Evolutionary conservation across 2,113 vertebrate genomes (phyloP), one percentile per base, ranked within the genome.

Genomic region (Larimichthys crocea): DNA sequence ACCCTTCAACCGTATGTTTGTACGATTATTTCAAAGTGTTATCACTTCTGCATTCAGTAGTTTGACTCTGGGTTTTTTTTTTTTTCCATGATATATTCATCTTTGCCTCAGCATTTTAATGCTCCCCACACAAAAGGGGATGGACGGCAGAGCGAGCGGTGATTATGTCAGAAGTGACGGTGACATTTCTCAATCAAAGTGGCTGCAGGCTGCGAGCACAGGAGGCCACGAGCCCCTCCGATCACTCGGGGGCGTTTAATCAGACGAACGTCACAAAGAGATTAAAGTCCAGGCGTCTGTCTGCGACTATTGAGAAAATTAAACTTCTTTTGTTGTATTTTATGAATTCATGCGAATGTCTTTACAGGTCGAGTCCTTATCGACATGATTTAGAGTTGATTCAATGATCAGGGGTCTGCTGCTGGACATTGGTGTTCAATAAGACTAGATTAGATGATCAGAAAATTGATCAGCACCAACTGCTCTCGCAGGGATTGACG

Each of bases 171-270:
- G 26, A 24, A 29, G 17, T 57, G 16, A 71, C 49, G 66, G 66
- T 50, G 66, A 63, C 57, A 40, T 63, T 63, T 62, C 53, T 67
- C 63, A 49, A n/a, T 73, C 61, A 73, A 73, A 67, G 40, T 6
- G 3, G 4, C 46, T 31, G 57, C 66, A 29, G 53, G 12, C 19
- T 31, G 35, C 11, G 3, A 40, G 14, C 46, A 24, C 46, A 44
- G 60, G 22, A 44, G 17, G 50, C 66, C 52, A 9, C 19, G 20
- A 35, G 11, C 35, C 29, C 20, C 35, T 24, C 35, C 10, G 12
- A 17, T 59, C 40, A 64, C 11, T 3, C 3, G 20, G 5, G n/a
- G 15, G 7, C 40, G 31, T 56, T 70, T 70, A 42, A 55, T 48
- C 63, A 59, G 12, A 68, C 63, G 19, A 22, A 59, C 26, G 35